Evolutionary conservation across 1,140 invertebrate species (phyloP), one percentile per base, ranked within the genome.

Genomic region (Pissodes strobi): DNA sequence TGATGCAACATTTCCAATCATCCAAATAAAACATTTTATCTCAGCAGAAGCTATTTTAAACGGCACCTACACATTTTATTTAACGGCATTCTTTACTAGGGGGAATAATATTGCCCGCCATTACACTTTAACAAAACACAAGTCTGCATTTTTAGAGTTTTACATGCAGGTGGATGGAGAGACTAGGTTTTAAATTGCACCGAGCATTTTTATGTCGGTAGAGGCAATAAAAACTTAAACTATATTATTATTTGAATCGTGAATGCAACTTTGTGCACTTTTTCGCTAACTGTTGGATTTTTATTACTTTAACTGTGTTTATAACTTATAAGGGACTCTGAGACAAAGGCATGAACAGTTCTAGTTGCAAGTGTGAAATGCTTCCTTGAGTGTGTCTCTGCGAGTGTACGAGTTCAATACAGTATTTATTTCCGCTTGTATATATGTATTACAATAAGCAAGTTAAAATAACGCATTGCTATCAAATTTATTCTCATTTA

Each of bases 141-240:
- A 45, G 41, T 19, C 41, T 45, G 19, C 48, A 51, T 51, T 51
- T 51, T 27, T 27, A 51, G 30, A 51, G 48, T 51, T 51, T 51
- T 37, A 37, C 48, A 51, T 51, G 48, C 48, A 51, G 48, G 48
- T 51, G 48, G 48, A 51, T 37, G 48, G 21, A 17, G 18, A 51
- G 19, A 10, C 53, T 39, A 12, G 18, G n/a, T 56, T 56, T 41
- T 39, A 56, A 39, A 43, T 41, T 56, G 39, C 37, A 15, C 34
- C 13, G 22, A 19, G 49, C 25, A 52, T 30, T 52, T 52, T 52
- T 52, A 52, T 52, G 49, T 25, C 25, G 30, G 49, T 17, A 1
- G n/a, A 15, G 17, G 53, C 53, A 56, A 56, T 56, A 56, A 56
- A 56, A 56, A 56, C 22, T 56, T 41, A 56, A 56, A 56, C 53